Base-by-base conservation (phyloP, 2,797 vertebrate genomes). In the Acrossocheilus fasciatus region DNA sequence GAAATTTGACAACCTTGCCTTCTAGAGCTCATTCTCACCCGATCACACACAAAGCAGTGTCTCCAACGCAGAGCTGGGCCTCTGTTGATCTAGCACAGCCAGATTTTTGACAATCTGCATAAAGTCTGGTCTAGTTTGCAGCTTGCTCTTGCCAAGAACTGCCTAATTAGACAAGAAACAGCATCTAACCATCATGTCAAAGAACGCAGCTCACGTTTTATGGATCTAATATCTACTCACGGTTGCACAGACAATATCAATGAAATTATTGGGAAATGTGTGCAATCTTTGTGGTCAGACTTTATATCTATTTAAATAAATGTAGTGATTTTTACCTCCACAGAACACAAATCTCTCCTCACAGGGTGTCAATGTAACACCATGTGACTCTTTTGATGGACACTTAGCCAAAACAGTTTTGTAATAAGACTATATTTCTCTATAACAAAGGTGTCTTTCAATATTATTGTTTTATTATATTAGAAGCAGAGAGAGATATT, bases 101-200 rank as follows among this genome's bases (percentile, higher is more conserved):
- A 57, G 81, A 82, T 43, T 82, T 82, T 30, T 18, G 68, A 70
- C 81, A 82, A 72, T 82, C 68, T 82, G 81, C 23, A 82, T 70
- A 72, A 72, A 82, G n/a, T 72, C 81, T 82, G 68, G 81, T 82
- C 50, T 50, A 70, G 64, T 54, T 81, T 50, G 30, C 68, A 57
- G 50, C 47, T 82, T 57, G 18, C 54, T 30, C 34, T 10, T 54
- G 81, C 81, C 81, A 82, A 59, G 47, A 82, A 82, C 34, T 57
- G 81, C 36, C 23, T 41, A 70, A 82, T 57, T 82, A 82, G 34
- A 72, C 34, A 82, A 57, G 81, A 64, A 64, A 18, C 8, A 3
- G 52, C 36, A 78, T 68, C 57, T 47, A 36, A 84, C 39, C 50
- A 39, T 45, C n/a, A 84, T 17, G 41, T 23, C 50, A 14, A 70